Conservation (phyloP, 2,888 invertebrate genomes). For the Elmis aenea region DNA sequence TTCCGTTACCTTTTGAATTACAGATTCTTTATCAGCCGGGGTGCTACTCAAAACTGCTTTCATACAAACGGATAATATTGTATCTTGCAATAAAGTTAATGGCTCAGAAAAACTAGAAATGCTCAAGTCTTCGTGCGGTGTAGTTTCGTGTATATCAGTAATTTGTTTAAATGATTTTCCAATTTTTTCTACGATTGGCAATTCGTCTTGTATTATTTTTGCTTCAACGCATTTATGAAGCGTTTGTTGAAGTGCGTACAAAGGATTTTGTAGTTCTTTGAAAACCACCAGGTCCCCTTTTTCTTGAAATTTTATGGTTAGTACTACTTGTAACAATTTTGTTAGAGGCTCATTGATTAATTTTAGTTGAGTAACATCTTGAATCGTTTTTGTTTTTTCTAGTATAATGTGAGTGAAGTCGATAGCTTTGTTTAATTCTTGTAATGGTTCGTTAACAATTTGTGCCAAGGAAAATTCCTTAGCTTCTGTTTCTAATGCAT, state of each 20-base stretch:
- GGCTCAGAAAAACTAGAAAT: conserved; percentile 33
- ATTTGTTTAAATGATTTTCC: conserved; percentile 31
- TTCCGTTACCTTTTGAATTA: conserved; percentile 35
- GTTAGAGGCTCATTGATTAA: conserved; percentile 32
- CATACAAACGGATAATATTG: conserved; percentile 39
- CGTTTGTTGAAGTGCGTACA: conserved; percentile 32
- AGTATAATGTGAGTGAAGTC: conserved; percentile 31
- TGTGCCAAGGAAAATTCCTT: conserved; percentile 20
- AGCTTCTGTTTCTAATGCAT: conserved; percentile 11
- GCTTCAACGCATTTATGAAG: conserved; percentile 28
- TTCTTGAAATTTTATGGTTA: conserved; percentile 30
- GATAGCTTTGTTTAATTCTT: conserved; percentile 31
- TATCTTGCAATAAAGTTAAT: conserved; percentile 37
- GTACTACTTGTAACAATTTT: conserved; percentile 34
- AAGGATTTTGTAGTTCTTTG: conserved; percentile 31
- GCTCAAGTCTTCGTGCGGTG: conserved; percentile 15
- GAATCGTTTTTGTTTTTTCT: conserved; percentile 26
- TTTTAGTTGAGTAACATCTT: conserved; percentile 29
- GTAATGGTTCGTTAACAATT: conserved; percentile 26
- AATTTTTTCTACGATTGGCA: conserved; percentile 31
- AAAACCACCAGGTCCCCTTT: conserved; percentile 33
- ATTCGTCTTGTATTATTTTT: conserved; percentile 32
- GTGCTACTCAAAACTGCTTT: conserved; percentile 35
- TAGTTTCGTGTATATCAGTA: conserved; percentile 17
- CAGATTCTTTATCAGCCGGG: conserved; percentile 29